phyloP scores from a whole-genome alignment of 2,113 vertebrate species.

The Benitochromis conjunctus region DNA sequence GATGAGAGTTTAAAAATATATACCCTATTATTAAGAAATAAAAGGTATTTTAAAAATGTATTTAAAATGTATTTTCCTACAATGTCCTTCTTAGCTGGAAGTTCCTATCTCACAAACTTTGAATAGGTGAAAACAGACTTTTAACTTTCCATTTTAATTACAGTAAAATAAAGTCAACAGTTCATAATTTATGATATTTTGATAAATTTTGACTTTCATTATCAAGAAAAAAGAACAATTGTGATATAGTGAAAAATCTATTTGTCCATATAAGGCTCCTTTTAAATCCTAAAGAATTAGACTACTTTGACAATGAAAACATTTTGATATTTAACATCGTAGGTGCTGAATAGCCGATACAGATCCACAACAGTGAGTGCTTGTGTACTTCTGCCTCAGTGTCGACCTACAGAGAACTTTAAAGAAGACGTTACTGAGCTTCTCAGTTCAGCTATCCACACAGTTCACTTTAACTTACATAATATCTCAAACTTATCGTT shows the following conservation, averaged over 20 bases:
- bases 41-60: not conserved
- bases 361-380: not conserved
- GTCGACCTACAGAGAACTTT: not conserved
- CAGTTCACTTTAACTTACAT: not conserved
- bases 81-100: not conserved
- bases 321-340: not conserved
- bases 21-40: not conserved
- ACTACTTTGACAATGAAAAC: not conserved
- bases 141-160: not conserved
- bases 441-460: not conserved
- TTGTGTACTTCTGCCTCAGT: not conserved
- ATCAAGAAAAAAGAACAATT: not conserved
- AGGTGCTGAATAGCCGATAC: not conserved
- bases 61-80: not conserved
- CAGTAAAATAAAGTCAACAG: rapidly evolving
- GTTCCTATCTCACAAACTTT: not conserved
- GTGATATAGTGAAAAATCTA: not conserved
- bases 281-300: not conserved
- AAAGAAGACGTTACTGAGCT: not conserved
- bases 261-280: not conserved
- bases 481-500: not conserved
- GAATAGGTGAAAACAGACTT: too few species aligned
- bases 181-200: not conserved
- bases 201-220: rapidly evolving
- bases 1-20: not conserved